A percentile compares a stretch with the other conserved stretches of the same genome.
Evolutionary conservation across 1,140 invertebrate species (phyloP).

Genomic region (Aphaenogaster rudis): DNA sequence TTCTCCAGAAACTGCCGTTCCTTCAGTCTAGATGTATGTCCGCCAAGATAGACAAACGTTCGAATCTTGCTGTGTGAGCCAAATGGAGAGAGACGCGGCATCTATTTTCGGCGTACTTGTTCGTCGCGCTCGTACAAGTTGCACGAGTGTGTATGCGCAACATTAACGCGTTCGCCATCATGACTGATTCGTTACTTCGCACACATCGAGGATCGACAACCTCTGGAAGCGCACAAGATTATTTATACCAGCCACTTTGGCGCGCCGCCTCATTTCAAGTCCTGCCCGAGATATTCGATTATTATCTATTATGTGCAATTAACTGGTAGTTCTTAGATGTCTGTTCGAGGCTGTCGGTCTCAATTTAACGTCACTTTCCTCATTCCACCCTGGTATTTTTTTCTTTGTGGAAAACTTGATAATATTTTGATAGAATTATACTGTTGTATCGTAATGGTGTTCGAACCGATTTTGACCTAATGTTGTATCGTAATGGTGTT

Average conservation of each 20-base stretch:
- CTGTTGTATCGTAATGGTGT: not conserved
- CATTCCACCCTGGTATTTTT: not conserved
- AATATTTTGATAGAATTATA: conserved; percentile 32
- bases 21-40: conserved; percentile 29
- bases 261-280: conserved; percentile 64
- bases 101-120: conserved; percentile 73
- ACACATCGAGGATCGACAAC: conserved; percentile 68
- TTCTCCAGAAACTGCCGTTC: conserved; percentile 1
- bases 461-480: not conserved
- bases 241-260: conserved; percentile 75
- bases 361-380: conserved; percentile 32
- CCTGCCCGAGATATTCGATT: conserved; percentile 67
- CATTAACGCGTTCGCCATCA: conserved; percentile 53
- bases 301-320: conserved; percentile 76
- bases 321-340: conserved; percentile 49
- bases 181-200: conserved; percentile 44
- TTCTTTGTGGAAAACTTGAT: conserved; percentile 22
- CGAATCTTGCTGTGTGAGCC: conserved; percentile 19
- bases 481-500: not conserved
- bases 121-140: conserved; percentile 60
- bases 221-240: conserved; percentile 67
- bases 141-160: conserved; percentile 44
- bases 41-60: conserved; percentile 49
- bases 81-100: conserved; percentile 26
- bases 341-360: conserved; percentile 19